Evolutionary conservation across 2,797 vertebrate species (phyloP), one percentile per base, ranked within the genome.

Genomic region (Momotus momota): DNA sequence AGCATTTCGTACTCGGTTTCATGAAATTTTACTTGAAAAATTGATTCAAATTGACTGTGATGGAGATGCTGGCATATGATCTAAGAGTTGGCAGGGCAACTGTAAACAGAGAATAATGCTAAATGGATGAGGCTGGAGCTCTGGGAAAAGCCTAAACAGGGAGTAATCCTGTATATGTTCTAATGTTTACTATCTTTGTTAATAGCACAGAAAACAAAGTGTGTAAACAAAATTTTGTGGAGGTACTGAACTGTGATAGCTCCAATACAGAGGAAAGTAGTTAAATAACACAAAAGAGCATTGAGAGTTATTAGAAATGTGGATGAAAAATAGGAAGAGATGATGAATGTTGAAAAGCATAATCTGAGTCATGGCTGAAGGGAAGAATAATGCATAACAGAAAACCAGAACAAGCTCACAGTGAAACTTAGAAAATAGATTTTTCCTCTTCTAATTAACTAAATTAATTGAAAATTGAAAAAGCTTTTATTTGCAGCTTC

Each of bases 131-230:
- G 12, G 20, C 57, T 77, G 49, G 65, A 90, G 54, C 45, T 69
- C 38, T 79, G 79, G 45, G 38, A 84, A 81, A 72, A 89, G 23
- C n/a, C 35, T 62, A 70, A 43, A 26, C 15, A n/a, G n/a, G 51
- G 61, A 58, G 67, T 91, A 78, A 48, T 81, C n/a, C 14, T 85
- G 0, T 55, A 26, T 81, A 15, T 79, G 21, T 70, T 81, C 19
- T 83, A 16, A 67, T 86, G 73, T 83, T 66, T 78, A 90, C 65
- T 89, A 60, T 80, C 55, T 92, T 81, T 72, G 54, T 66, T 95
- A 96, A 92, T 78, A 89, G 61, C 38, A 52, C 45, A 75, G 70
- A 88, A 95, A 92, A 93, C 81, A 33, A 84, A 64, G 55, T 73
- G 31, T 38, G 84, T 81, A 67, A 93, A 78, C 40, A 45, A 65